Evolutionary conservation across 2,888 invertebrate genomes (phyloP).

Genomic region (Leuctra nigra): DNA sequence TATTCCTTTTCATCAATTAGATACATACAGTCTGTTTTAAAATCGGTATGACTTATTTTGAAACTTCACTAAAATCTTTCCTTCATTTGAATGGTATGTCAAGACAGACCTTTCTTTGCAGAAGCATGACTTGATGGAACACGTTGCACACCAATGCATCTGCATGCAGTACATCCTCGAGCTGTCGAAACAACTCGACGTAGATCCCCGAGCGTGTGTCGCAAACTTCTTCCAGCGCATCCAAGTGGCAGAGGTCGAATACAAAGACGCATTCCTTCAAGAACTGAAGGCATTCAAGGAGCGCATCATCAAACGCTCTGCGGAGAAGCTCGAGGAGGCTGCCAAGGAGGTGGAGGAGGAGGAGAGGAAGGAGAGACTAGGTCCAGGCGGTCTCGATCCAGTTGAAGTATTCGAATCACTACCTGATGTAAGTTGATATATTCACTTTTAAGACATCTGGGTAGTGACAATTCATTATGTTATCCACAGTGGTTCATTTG

Average conservation of each 20-base stretch:
- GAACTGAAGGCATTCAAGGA: constrained; percentile 85
- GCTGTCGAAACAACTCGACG: constrained; percentile 84
- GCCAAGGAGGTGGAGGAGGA: constrained; percentile 80
- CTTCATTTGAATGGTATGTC: too few species aligned
- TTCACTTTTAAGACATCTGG: too few species aligned
- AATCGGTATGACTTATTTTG: too few species aligned
- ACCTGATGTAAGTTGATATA: constrained; percentile 62
- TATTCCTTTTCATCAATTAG: too few species aligned
- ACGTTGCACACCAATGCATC: constrained; percentile 96
- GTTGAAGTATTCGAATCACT: constrained; percentile 92
- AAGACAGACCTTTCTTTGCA: too few species aligned
- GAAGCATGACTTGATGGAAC: constrained; percentile 91
- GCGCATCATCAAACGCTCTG: constrained; percentile 75
- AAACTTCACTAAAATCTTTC: too few species aligned
- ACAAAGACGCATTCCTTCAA: constrained; percentile 89
- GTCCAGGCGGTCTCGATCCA: constrained; percentile 98
- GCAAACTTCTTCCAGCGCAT: constrained; percentile 87
- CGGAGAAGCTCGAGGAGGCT: constrained; percentile 80
- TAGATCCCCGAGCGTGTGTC: constrained; percentile 87
- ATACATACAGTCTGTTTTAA: too few species aligned
- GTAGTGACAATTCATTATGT: too few species aligned
- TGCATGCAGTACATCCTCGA: constrained; percentile 99
- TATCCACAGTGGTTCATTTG: too few species aligned
- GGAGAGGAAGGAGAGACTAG: constrained; percentile 75
- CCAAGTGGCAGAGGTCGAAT: constrained; percentile 86